Evolutionary conservation across 2,797 vertebrate species (phyloP).

Genomic region (Anguilla megastoma): DNA sequence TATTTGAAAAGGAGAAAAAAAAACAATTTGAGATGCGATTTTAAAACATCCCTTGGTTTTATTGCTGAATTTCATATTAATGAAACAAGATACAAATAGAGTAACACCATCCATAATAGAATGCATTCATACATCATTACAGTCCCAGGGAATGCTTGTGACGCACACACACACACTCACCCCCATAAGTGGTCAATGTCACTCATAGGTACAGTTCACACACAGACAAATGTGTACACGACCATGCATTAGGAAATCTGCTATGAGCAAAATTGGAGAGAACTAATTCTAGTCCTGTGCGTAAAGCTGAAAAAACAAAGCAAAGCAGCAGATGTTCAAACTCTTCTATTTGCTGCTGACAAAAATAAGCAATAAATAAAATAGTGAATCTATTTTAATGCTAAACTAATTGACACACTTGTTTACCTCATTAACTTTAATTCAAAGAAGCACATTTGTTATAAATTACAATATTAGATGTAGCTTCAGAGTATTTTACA

Average conservation of each 20-base stretch:
- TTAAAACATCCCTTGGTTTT: too few relatives aligned
- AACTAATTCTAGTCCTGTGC: not conserved
- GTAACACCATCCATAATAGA: not conserved
- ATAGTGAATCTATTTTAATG: not conserved
- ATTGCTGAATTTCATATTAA: too few relatives aligned
- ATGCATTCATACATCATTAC: not conserved
- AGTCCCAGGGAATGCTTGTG: too few relatives aligned
- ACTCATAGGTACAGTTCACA: not conserved
- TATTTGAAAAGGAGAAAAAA: too few relatives aligned
- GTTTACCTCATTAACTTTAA: constrained; percentile 23
- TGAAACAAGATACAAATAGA: not conserved
- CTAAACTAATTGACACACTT: constrained; percentile 21
- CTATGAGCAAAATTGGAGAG: not conserved
- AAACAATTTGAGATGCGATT: too few relatives aligned
- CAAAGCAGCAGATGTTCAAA: constrained; percentile 12
- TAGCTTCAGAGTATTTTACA: not conserved
- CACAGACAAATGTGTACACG: not conserved
- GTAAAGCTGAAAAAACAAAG: not conserved
- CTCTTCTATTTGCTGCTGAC: not conserved
- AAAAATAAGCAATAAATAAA: constrained; percentile 17
- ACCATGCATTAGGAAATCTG: not conserved
- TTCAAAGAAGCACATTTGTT: not conserved
- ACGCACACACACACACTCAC: not conserved
- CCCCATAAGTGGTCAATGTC: not conserved
- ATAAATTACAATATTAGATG: constrained; percentile 13